These are phyloP conservation scores for Pagetopsis macropterus DNA, from an alignment of 2,797 vertebrate species.

Conservation along the genomic window DNA sequence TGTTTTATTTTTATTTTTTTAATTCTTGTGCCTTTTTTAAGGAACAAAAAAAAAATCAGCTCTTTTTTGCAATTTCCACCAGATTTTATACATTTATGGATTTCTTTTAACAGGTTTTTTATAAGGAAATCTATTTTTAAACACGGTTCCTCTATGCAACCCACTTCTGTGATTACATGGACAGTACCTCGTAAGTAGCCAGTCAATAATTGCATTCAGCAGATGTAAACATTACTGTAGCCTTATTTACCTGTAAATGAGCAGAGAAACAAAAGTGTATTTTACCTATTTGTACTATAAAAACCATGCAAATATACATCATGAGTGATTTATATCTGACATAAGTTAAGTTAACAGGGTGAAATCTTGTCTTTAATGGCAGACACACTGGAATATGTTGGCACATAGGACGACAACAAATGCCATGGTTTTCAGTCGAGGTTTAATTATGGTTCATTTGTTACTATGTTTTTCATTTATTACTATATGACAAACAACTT, in stretches of 20 bases:
- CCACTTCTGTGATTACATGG: conserved; percentile 52
- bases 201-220: conserved; percentile 61
- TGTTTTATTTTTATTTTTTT: conserved; percentile 34
- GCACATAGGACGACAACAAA: conserved; percentile 66
- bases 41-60: conserved; percentile 63
- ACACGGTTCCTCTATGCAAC: conserved; percentile 80
- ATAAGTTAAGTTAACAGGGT: conserved; percentile 33
- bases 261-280: conserved; percentile 50
- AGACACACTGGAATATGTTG: conserved; percentile 77
- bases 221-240: conserved; percentile 66
- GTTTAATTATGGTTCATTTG: conserved; percentile 42
- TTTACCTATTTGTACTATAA: conserved; percentile 53
- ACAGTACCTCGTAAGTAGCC: conserved; percentile 60
- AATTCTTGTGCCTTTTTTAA: conserved; percentile 79
- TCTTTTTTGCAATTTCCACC: conserved; percentile 61
- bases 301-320: conserved; percentile 40
- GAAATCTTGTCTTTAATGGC: conserved; percentile 46
- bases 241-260: conserved; percentile 65
- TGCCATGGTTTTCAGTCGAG: conserved; percentile 54
- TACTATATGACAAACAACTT: conserved; percentile 64
- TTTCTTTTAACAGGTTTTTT: conserved; percentile 74
- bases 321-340: conserved; percentile 41
- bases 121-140: conserved; percentile 78
- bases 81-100: conserved; percentile 73
- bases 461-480: conserved; percentile 48